phyloP scores from a whole-genome alignment of 2,888 invertebrate genomes.

The Ditylenchus weischeri region DNA sequence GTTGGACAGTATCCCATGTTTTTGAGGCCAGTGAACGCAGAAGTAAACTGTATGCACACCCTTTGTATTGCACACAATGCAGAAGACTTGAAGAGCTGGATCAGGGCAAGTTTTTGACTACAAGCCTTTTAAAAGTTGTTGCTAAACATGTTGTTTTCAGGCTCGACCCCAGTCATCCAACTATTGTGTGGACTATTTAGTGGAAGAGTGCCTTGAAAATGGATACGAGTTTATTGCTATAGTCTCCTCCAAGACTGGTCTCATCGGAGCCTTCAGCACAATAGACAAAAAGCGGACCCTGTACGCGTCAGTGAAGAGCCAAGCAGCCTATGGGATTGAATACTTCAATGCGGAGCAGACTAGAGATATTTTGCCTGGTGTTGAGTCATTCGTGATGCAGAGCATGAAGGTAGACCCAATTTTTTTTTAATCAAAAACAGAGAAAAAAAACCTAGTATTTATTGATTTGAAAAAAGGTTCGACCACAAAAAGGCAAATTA shows the following conservation, averaged over 20 bases:
- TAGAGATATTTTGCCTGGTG: slow-evolving; percentile 47
- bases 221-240: slow-evolving; percentile 50
- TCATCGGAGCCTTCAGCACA: slow-evolving; percentile 43
- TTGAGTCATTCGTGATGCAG: slow-evolving; percentile 49
- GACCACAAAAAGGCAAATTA: no score
- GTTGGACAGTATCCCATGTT: slow-evolving; percentile 35
- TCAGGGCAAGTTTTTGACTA: slow-evolving; percentile 19
- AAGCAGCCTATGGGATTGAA: slow-evolving; percentile 45
- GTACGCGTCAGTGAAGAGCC: slow-evolving; percentile 40
- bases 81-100: slow-evolving; percentile 28
- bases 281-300: slow-evolving; percentile 39
- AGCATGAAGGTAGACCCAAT: slow-evolving; percentile 40
- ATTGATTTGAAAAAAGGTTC: no score
- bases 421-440: no score
- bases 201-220: slow-evolving; percentile 48
- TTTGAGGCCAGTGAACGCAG: slow-evolving; percentile 26
- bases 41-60: slow-evolving; percentile 32
- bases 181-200: slow-evolving; percentile 43
- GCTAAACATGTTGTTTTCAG: slow-evolving; percentile 15
- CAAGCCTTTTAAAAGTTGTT: neutral
- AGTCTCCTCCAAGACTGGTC: slow-evolving; percentile 41
- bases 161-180: slow-evolving; percentile 32
- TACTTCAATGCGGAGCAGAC: slow-evolving; percentile 46
- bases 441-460: no score
- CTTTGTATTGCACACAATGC: slow-evolving; percentile 24